Evolutionary conservation across 2,797 vertebrate species (phyloP), one percentile per base, ranked within the genome.

Genomic region (Sciurus carolinensis): DNA sequence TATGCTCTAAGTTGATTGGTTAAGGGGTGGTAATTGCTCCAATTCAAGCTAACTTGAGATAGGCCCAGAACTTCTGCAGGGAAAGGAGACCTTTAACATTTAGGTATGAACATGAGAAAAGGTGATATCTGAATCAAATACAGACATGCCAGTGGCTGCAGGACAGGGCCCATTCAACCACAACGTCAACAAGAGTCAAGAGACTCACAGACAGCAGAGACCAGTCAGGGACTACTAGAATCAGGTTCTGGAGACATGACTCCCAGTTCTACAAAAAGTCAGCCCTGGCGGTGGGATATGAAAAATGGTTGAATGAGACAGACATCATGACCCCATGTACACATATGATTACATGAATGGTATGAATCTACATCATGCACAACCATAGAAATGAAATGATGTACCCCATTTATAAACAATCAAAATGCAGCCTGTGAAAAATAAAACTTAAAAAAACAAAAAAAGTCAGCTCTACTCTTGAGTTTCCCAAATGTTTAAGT

Each of bases 401-500:
- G 39, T 39, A 39, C 39, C 39, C 39, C 39, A 39, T 39, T 39
- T 39, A 3, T 39, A 3, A 3, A 39, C 39, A 39, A 39, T 39
- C 39, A 39, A 39, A 39, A 39, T 39, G 39, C 39, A 3, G 39
- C 39, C 39, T 39, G 39, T 39, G 39, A 39, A 39, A 39, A 39
- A 39, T 39, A 39, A 39, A 39, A 39, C 39, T 39, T 39, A 39
- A 39, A 39, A 39, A 39, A 39, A 2, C 2, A 3, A 39, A 18
- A 67, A 9, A 80, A 72, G 20, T 24, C 17, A 72, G 13, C 3
- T 7, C 54, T 90, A 64, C 47, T 64, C 33, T 4, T 15, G 7
- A 76, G 5, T 90, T 79, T 87, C 75, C 59, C n/a, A 87, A 87
- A 64, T 73, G 67, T 22, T 76, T 76, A 81, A 76, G 18, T 72